Base-by-base conservation (phyloP, 2,113 vertebrate species). In the Tetraodon nigroviridis region DNA sequence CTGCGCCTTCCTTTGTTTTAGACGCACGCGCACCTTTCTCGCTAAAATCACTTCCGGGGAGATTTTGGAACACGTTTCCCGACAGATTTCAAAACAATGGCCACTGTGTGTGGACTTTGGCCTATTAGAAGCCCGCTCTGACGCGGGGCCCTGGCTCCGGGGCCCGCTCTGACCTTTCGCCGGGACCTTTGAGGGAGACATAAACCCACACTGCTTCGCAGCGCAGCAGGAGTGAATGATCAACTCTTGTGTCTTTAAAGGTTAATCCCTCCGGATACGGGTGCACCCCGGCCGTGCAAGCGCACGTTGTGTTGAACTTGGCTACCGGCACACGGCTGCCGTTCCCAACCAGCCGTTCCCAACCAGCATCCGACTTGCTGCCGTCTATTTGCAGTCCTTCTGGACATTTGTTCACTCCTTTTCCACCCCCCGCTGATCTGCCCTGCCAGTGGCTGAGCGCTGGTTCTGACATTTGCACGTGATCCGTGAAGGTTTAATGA, bases 21-120 rank as follows among this genome's bases (percentile, higher is more conserved):
- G 2, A 3, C 7, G 6, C 6, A 19, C 6, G n/a, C 46, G 16
- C 6, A 0, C 32, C 17, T 37, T 20, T 48, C 17, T 18, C 21
- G 50, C 6, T 51, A 16, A 50, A 46, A 61, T 62, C 1, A 57
- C 44, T 40, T 14, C 44, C 42, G 19, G 10, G 45, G 18, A 57
- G 59, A 32, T 45, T 24, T 24, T 6, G 32, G 56, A 45, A 40
- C 45, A 48, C 16, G 40, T 29, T 53, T 59, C 55, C 60, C 48
- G 20, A 46, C 13, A 58, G 55, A 66, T 41, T 29, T 5, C 4
- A 27, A 61, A 27, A 62, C 40, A 49, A 53, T 24, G 48, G 18
- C 7, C 24, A 7, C 16, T 24, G 1, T 40, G 51, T 18, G 50
- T 64, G 70, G 53, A 75, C 71, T 73, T 77, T 63, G 59, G 64